Base-by-base conservation (phyloP, 2,797 vertebrate genomes). In the Vipera latastei region DNA sequence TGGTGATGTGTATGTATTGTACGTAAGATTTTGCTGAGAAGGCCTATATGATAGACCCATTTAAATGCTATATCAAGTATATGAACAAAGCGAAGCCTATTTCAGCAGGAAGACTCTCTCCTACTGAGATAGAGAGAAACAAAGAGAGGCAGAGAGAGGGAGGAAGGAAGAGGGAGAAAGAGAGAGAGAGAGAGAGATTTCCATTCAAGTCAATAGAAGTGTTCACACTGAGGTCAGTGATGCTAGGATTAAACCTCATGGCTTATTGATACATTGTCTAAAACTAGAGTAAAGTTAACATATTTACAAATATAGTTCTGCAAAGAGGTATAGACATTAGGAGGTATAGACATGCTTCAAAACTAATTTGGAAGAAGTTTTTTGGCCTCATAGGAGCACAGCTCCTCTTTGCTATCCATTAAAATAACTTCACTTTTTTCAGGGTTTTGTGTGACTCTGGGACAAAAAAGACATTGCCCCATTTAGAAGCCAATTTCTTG, bases 261-360 rank as follows among this genome's bases (percentile, higher is more conserved):
- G 92, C 90, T 91, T 93, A 93, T 83, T 89, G 61, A 65, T 86
- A 88, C 7, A 96, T 55, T 87, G 61, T 95, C 89, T 93, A 94
- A 92, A 95, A 95, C 85, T 94, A 91, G 92, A 94, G 93, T 95
- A 91, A 95, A 90, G 92, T 96, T 93, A 92, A 89, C 91, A 94
- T 91, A 93, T 93, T 96, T 95, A 91, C 78, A 95, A 73, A 95
- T 94, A 87, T n/a, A 59, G 26, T 86, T 89, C 86, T 89, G 73
- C 65, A 92, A 94, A 91, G 85, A 92, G 89, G 91, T 94, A 90
- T 92, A 63, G 51, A 51, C 32, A 60, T 83, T 83, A 48, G 73
- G 73, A 83, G 32, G 32, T 32, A 32, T 32, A 32, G 32, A 32
- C 73, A 83, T 56, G 51, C 28, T 85, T 89, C n/a, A 90, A 32